Percentiles rank a stretch among this genome's conserved stretches.
Conservation (phyloP, 2,888 invertebrate species). For the Idaea straminata region DNA sequence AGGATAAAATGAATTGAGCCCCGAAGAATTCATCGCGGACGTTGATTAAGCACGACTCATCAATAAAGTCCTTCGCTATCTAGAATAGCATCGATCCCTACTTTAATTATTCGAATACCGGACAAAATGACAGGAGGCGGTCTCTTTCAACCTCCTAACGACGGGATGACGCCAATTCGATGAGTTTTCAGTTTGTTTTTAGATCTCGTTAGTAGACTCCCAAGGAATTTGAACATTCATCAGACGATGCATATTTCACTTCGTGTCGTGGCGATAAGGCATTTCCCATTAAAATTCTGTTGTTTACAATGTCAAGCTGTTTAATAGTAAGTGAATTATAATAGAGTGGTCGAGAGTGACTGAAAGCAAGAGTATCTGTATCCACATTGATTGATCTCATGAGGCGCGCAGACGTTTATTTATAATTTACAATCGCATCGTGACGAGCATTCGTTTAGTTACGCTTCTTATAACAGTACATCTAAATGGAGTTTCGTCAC, state of each 20-base stretch:
- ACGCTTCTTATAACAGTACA: conserved; percentile 56
- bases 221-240: conserved; percentile 63
- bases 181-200: conserved; percentile 62
- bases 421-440: conserved; percentile 61
- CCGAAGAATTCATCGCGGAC: conserved; percentile 47
- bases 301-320: conserved; percentile 43
- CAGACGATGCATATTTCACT: conserved; percentile 61
- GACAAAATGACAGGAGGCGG: conserved; percentile 57
- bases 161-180: conserved; percentile 55
- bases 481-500: conserved; percentile 63
- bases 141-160: conserved; percentile 50
- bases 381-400: conserved; percentile 47
- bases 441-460: conserved; percentile 55
- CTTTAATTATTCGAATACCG: conserved; percentile 65
- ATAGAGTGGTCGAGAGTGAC: conserved; percentile 39
- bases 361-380: conserved; percentile 34
- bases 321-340: conserved; percentile 38
- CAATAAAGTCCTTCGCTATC: conserved; percentile 61
- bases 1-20: conserved; percentile 33
- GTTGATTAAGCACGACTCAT: conserved; percentile 67
- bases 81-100: conserved; percentile 54
- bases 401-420: conserved; percentile 41
- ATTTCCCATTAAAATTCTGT: conserved; percentile 62
- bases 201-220: conserved; percentile 61
- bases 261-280: conserved; percentile 56